Evolutionary conservation across 2,888 invertebrate genomes (phyloP).

Genomic region (Pheosia gnoma): DNA sequence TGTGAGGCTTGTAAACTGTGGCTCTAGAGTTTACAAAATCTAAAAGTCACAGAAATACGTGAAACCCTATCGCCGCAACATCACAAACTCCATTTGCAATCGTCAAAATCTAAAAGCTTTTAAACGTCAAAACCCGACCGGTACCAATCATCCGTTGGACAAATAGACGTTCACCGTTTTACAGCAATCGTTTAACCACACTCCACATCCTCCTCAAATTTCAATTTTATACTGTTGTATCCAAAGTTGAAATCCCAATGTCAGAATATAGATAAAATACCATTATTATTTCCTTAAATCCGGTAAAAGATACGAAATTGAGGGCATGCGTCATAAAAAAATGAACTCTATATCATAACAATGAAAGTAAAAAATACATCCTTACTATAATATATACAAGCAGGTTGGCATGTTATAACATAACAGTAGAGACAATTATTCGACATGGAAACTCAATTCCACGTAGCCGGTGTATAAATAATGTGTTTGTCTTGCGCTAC

Average conservation of each 20-base stretch:
- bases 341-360: not conserved
- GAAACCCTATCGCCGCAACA: slow-evolving; percentile 12
- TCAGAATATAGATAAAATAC: not conserved
- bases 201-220: not conserved
- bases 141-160: slow-evolving; percentile 5
- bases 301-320: not conserved
- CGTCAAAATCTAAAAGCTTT: slow-evolving; percentile 36
- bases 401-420: not conserved
- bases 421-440: slow-evolving; percentile 19
- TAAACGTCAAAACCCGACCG: slow-evolving; percentile 14
- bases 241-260: not conserved
- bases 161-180: not conserved
- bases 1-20: too few relatives aligned
- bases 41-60: slow-evolving; percentile 17
- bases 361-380: not conserved
- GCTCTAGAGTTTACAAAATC: too few relatives aligned
- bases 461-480: slow-evolving; percentile 40
- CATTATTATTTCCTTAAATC: not conserved
- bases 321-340: not conserved
- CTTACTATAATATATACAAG: not conserved
- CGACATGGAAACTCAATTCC: slow-evolving; percentile 51
- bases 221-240: not conserved
- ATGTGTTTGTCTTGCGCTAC: slow-evolving; percentile 39
- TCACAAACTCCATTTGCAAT: slow-evolving; percentile 34
- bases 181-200: not conserved